Evolutionary conservation across 2,797 vertebrate species (phyloP).

Genomic region (Salmo trutta): DNA sequence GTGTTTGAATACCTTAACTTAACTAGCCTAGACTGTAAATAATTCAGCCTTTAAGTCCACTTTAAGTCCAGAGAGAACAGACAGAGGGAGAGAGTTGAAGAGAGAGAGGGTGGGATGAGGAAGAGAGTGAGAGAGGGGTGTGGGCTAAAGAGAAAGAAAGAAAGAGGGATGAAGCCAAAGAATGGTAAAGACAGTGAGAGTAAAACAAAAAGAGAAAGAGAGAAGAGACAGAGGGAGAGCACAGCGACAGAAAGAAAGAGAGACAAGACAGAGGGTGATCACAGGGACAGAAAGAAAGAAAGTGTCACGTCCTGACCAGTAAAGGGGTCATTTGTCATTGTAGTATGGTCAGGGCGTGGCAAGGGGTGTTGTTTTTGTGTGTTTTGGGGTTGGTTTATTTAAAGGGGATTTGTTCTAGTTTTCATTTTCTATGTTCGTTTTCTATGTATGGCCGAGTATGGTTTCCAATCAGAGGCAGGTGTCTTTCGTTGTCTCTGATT

Average conservation of each 20-base stretch:
- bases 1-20: constrained; percentile 31
- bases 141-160: background rate
- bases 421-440: no score
- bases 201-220: background rate
- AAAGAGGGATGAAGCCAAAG: background rate
- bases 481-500: no score
- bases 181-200: background rate
- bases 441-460: no score
- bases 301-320: no score
- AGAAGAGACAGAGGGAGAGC: constrained; percentile 2
- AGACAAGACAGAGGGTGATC: background rate
- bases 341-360: no score
- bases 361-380: no score
- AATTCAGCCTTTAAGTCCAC: constrained; percentile 32
- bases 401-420: no score
- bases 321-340: no score
- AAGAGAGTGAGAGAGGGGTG: constrained; percentile 5
- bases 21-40: constrained; percentile 39
- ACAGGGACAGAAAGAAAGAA: background rate
- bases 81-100: background rate
- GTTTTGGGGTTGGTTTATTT: no score
- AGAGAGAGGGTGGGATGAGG: background rate
- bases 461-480: no score
- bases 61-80: background rate
- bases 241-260: constrained; percentile 7